These are phyloP conservation scores for Ceratina calcarata DNA, from an alignment of 1,140 invertebrate species.

Conservation along the genomic window DNA sequence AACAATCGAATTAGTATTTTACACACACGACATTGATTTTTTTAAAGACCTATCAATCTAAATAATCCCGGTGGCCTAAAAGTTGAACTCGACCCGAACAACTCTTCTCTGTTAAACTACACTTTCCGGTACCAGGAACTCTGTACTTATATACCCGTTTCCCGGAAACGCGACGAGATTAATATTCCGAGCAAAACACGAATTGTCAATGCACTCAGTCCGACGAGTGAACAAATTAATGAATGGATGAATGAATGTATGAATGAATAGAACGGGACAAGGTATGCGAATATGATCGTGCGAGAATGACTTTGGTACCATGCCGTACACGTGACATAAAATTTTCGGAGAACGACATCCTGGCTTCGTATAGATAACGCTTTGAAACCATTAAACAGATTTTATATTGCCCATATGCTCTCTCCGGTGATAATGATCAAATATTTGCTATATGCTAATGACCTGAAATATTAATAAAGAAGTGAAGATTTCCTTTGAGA, in stretches of 20 bases:
- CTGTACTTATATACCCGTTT: conserved; percentile 20
- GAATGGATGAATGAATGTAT: conserved; percentile 16
- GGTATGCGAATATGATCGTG: not conserved
- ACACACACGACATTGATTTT: too few species aligned
- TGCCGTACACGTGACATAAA: not conserved
- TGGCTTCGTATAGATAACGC: not conserved
- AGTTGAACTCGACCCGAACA: not conserved
- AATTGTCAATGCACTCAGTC: not conserved
- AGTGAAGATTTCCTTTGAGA: too few species aligned
- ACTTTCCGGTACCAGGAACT: conserved; percentile 2
- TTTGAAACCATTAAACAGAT: too few species aligned
- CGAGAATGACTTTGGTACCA: not conserved
- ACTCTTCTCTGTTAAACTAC: not conserved
- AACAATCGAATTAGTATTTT: too few species aligned
- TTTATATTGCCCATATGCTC: too few species aligned
- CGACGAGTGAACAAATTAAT: too few species aligned
- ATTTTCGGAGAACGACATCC: not conserved
- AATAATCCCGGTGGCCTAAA: conserved; percentile 2
- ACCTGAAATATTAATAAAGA: too few species aligned
- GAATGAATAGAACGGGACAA: conserved; percentile 7
- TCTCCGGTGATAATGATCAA: too few species aligned
- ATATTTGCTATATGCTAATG: too few species aligned
- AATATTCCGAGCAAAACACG: conserved; percentile 31
- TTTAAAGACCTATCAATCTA: too few species aligned
- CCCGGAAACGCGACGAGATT: conserved; percentile 52